Percentiles rank a stretch among this genome's conserved stretches.
Evolutionary conservation across 1,140 invertebrate species (phyloP).

Genomic region (Aplysia californica): DNA sequence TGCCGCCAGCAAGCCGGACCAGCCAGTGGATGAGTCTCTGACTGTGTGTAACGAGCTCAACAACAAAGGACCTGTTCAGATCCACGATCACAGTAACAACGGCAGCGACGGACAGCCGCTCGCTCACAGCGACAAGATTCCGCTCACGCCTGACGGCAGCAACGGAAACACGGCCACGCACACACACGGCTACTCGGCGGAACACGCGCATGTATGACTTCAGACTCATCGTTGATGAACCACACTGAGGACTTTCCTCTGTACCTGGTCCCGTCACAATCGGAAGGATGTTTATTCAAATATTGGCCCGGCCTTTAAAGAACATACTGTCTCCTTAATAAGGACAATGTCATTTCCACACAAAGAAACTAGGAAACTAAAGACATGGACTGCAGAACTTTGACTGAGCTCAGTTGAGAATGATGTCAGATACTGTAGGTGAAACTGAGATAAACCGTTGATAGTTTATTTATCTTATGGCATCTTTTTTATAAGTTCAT

Average conservation of each 20-base stretch:
- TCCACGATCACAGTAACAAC: no score
- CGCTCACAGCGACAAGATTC: neutral
- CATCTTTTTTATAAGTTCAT: no score
- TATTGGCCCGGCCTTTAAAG: neutral
- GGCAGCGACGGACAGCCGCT: neutral
- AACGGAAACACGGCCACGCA: neutral
- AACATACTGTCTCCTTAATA: neutral
- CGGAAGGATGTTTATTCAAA: neutral
- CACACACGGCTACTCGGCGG: conserved; percentile 5
- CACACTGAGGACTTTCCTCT: neutral
- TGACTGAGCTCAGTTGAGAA: neutral
- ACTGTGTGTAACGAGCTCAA: neutral
- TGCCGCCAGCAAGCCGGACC: neutral
- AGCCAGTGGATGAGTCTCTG: neutral
- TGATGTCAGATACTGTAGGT: neutral
- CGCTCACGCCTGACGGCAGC: neutral
- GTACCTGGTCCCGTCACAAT: neutral
- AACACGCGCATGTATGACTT: conserved; percentile 2
- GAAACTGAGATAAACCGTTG: neutral
- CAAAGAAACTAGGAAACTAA: neutral
- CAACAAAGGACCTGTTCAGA: no score
- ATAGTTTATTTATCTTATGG: no score
- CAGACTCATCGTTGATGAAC: neutral
- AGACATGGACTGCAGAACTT: neutral
- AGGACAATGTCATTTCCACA: neutral